Percentiles rank a stretch among this genome's conserved stretches.
phyloP scores from a whole-genome alignment of 1,140 invertebrate species.

The Ips nitidus region DNA sequence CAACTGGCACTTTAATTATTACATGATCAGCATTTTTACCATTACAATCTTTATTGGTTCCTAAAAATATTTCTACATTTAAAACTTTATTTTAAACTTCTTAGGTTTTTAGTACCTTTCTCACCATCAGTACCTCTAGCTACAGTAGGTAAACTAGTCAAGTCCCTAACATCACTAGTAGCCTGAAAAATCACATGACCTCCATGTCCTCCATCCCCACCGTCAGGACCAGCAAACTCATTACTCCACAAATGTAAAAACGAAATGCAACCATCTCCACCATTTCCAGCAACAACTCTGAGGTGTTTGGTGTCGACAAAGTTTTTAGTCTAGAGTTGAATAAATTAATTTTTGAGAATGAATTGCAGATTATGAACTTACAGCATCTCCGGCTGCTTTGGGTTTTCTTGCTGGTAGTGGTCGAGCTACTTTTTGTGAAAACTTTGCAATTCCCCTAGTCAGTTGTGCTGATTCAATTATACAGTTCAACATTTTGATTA shows the following conservation, averaged over 20 bases:
- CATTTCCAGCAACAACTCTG: constrained; percentile 75
- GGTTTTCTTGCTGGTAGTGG: constrained; percentile 58
- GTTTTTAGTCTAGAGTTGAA: constrained; percentile 56
- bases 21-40: constrained; percentile 78
- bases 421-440: constrained; percentile 41
- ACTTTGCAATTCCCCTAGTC: neutral
- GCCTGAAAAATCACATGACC: constrained; percentile 92
- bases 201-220: constrained; percentile 96
- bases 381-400: constrained; percentile 45
- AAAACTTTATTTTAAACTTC: neutral
- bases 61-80: constrained; percentile 10
- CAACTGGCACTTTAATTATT: constrained; percentile 81
- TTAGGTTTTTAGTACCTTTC: constrained; percentile 57
- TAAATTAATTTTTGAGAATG: neutral
- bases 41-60: constrained; percentile 71
- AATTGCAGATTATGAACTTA: constrained; percentile 7
- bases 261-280: constrained; percentile 89
- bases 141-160: constrained; percentile 67
- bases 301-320: constrained; percentile 71
- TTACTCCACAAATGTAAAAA: constrained; percentile 79
- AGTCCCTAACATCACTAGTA: constrained; percentile 66
- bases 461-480: too few relatives aligned
- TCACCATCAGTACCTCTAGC: constrained; percentile 69
- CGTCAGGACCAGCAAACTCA: constrained; percentile 90
- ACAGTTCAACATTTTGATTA: too few relatives aligned